Conservation (phyloP, 2,888 invertebrate species). For the Spodoptera littoralis region DNA sequence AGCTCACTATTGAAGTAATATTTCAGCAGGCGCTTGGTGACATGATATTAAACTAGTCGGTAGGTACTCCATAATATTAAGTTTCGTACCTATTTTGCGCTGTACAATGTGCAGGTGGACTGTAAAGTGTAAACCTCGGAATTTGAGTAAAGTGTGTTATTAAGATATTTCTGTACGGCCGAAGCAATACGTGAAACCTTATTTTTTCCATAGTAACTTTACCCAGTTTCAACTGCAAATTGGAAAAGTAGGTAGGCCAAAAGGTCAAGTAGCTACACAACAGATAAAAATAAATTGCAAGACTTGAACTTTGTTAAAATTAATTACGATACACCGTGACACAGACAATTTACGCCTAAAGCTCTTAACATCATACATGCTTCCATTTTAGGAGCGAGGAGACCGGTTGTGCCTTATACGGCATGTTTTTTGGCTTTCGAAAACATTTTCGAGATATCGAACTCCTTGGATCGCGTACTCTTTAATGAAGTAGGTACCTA, state of each 20-base stretch:
- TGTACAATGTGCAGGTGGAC: too few relatives aligned
- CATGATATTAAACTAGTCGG: too few relatives aligned
- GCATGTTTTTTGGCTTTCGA: conserved; percentile 83
- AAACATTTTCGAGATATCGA: conserved; percentile 74
- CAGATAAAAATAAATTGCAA: conserved; percentile 64
- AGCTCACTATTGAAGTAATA: too few relatives aligned
- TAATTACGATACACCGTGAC: conserved; percentile 77
- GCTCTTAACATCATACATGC: conserved; percentile 71
- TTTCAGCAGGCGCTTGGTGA: too few relatives aligned
- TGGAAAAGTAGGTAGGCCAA: conserved; percentile 51
- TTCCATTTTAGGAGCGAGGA: conserved; percentile 73
- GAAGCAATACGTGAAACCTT: conserved; percentile 24
- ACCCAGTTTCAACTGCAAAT: conserved; percentile 33
- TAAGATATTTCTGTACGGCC: conserved; percentile 20
- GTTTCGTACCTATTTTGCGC: too few relatives aligned
- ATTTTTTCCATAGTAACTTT: conserved; percentile 35
- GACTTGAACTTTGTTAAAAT: conserved; percentile 71
- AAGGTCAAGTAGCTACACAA: conserved; percentile 50
- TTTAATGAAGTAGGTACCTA: conserved; percentile 60
- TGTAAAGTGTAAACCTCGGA: too few relatives aligned
- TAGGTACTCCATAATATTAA: too few relatives aligned
- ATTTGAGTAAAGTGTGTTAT: neutral
- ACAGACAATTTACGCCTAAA: conserved; percentile 79
- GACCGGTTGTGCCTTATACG: conserved; percentile 78
- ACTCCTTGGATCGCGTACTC: conserved; percentile 56